Evolutionary conservation across 1,140 invertebrate genomes (phyloP), one percentile per base, ranked within the genome.

Genomic region (Halyomorpha halys): DNA sequence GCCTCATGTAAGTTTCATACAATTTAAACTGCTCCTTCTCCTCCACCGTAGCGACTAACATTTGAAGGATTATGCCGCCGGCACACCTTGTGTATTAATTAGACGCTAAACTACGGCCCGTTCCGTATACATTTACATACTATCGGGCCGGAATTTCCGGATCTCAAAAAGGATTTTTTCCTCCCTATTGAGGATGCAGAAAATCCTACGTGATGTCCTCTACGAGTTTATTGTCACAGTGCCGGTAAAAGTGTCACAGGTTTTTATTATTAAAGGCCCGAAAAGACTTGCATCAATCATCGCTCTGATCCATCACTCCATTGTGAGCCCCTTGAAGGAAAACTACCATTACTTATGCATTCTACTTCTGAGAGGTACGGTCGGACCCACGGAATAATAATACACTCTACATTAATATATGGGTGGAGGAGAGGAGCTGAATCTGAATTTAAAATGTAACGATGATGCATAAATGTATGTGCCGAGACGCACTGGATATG

Each of bases 401-500:
- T 76, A 76, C 73, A 72, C 72, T 73, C 70, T 71, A 76, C 76
- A 75, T 77, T 76, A 77, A 77, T 77, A 77, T 74, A 77, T 76
- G 59, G 49, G 64, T 69, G 67, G 66, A 19, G 66, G 34, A 67
- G 62, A 73, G 70, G 71, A 69, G 71, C 70, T 68, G 66, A 71
- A 67, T 72, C 70, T 74, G 72, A 71, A 74, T 73, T 71, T 68
- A 67, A 69, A 68, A 67, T 62, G 60, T 66, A 66, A 65, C 62
- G 66, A 70, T 67, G 68, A 70, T 69, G 62, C 69, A 71, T 69
- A 69, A 69, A 69, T 69, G 63, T 63, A 66, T 63, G 63, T 67
- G 65, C 59, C 66, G 62, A 64, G 51, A 69, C 56, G 65, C 59
- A 59, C 51, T 62, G 64, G 69, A 19, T 62, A 45, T 44, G 27